Evolutionary conservation across 2,888 invertebrate species (phyloP).

Genomic region (Alentia gelatinosa): DNA sequence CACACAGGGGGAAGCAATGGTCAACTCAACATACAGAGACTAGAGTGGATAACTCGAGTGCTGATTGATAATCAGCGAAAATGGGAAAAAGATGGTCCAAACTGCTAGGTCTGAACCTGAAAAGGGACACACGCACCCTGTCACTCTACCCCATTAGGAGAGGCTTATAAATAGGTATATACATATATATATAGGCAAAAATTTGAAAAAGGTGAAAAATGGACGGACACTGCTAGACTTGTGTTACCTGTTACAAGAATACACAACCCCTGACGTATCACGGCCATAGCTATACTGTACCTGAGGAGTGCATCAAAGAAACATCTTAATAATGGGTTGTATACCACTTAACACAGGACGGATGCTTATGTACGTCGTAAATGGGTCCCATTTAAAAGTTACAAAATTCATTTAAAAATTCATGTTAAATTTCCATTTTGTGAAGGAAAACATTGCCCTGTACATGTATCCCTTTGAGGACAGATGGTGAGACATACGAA

Average conservation of each 20-base stretch:
- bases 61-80: background rate
- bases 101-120: background rate
- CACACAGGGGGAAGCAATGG: constrained; percentile 35
- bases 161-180: background rate
- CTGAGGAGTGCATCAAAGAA: background rate
- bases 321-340: background rate
- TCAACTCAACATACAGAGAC: constrained; percentile 9
- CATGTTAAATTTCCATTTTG: too few relatives aligned
- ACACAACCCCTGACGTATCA: constrained; percentile 5
- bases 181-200: background rate
- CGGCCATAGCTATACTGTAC: constrained; percentile 30
- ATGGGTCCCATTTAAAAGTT: too few relatives aligned
- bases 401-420: too few relatives aligned
- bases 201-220: constrained; percentile 15
- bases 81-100: background rate
- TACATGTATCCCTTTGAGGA: too few relatives aligned
- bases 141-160: background rate
- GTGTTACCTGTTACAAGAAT: constrained; percentile 35
- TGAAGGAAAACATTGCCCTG: too few relatives aligned
- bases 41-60: background rate
- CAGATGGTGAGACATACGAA: too few relatives aligned
- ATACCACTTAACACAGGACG: background rate
- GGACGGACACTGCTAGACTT: constrained; percentile 16
- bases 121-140: background rate
- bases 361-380: too few relatives aligned